Evolutionary conservation across 2,888 invertebrate species (phyloP).

Genomic region (Limnephilus rhombicus): DNA sequence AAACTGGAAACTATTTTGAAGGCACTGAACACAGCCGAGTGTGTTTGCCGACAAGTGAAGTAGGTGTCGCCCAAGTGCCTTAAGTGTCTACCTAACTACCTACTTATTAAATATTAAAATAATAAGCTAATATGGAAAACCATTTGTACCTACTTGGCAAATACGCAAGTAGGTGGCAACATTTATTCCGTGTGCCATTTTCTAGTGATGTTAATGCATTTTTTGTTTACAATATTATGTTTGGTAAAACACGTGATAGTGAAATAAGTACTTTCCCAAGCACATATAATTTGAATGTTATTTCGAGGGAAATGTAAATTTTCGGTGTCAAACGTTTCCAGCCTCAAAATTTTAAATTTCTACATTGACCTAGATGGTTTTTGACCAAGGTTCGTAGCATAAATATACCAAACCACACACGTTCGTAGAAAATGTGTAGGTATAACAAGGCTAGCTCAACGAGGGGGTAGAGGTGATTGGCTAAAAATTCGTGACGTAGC

Average conservation of each 20-base stretch:
- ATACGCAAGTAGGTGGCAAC: not conserved
- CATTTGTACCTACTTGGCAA: not conserved
- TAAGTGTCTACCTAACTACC: not conserved
- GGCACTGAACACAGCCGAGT: constrained; percentile 13
- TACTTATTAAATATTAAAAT: not conserved
- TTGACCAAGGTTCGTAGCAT: no score
- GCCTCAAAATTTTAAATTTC: not conserved
- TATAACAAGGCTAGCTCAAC: no score
- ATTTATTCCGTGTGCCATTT: not conserved
- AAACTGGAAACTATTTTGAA: constrained; percentile 20
- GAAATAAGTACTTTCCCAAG: not conserved
- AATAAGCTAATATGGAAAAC: not conserved
- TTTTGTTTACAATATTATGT: not conserved
- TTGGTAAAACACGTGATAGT: not conserved
- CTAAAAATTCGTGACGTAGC: no score
- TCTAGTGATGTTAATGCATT: not conserved
- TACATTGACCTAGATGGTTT: not conserved
- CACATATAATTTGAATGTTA: not conserved
- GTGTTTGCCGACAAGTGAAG: constrained; percentile 26
- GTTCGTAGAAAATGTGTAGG: no score
- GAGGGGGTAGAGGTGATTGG: no score
- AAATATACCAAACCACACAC: no score
- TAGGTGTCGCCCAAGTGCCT: constrained; percentile 37
- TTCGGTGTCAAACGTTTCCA: not conserved
- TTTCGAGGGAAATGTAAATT: not conserved